phyloP scores from a whole-genome alignment of 2,113 vertebrate genomes.

The Aegithalos caudatus region DNA sequence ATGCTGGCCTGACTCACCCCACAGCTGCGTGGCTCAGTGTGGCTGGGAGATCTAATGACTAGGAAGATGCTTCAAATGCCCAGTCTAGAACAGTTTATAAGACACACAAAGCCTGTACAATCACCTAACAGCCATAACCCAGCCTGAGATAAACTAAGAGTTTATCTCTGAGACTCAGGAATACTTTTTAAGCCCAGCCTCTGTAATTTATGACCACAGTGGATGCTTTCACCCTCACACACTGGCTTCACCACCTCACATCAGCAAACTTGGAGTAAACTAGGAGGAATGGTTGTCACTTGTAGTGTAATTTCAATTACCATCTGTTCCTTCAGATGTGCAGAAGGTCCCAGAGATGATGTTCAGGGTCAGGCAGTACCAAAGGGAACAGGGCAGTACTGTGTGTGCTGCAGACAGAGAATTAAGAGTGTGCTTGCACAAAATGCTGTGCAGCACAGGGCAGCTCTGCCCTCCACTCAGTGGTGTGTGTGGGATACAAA shows the following conservation, averaged over 20 bases:
- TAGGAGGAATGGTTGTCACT: background rate
- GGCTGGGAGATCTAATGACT: background rate
- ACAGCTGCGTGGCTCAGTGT: fast-evolving
- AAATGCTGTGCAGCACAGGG: background rate
- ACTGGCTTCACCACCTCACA: background rate
- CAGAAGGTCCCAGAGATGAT: background rate
- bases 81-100: background rate
- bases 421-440: background rate
- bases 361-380: background rate
- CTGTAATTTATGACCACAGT: background rate
- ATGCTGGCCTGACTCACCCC: background rate
- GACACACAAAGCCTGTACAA: background rate
- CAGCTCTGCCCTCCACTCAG: background rate
- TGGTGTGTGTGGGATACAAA: background rate
- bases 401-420: background rate
- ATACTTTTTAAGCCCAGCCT: background rate
- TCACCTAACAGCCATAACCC: background rate
- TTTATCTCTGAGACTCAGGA: background rate
- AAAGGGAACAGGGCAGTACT: background rate
- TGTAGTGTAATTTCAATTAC: fast-evolving
- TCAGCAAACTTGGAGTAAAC: background rate
- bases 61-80: background rate
- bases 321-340: background rate
- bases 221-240: background rate
- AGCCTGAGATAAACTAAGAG: background rate